phyloP scores from a whole-genome alignment of 2,797 vertebrate species.

The Distichodus sexfasciatus region DNA sequence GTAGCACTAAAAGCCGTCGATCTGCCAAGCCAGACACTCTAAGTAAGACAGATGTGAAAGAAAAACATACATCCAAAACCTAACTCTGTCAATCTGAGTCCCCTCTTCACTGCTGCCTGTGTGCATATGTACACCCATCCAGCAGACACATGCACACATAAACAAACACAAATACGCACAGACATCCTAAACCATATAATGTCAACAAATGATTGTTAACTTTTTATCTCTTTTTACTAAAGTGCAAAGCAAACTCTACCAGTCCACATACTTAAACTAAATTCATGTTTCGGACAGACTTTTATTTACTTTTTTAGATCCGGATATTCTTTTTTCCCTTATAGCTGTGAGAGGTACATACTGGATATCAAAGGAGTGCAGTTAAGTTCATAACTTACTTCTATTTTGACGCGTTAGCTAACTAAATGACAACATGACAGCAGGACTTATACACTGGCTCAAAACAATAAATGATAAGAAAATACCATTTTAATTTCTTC shows the following conservation, averaged over 20 bases:
- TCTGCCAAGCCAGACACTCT: conserved; percentile 55
- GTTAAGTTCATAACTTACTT: too few species aligned
- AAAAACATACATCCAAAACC: conserved; percentile 66
- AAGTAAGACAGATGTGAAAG: conserved; percentile 65
- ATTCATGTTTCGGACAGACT: too few species aligned
- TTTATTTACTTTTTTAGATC: too few species aligned
- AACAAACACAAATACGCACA: neutral
- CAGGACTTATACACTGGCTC: too few species aligned
- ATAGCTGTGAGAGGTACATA: too few species aligned
- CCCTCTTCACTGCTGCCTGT: conserved; percentile 14
- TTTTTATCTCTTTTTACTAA: neutral
- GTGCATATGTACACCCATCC: neutral
- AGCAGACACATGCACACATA: neutral
- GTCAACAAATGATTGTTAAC: neutral
- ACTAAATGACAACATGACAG: too few species aligned
- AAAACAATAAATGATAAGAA: too few species aligned
- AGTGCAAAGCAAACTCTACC: conserved; percentile 5
- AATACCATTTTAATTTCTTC: too few species aligned
- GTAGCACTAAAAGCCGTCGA: conserved; percentile 51
- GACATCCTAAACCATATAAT: neutral
- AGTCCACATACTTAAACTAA: neutral
- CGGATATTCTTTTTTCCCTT: too few species aligned
- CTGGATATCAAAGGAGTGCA: too few species aligned
- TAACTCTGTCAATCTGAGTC: conserved; percentile 62
- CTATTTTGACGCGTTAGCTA: too few species aligned